A percentile compares a stretch with the other conserved stretches of the same genome.
These are phyloP conservation scores for Ciconia maguari DNA, from an alignment of 2,113 vertebrate species.

Conservation along the genomic window DNA sequence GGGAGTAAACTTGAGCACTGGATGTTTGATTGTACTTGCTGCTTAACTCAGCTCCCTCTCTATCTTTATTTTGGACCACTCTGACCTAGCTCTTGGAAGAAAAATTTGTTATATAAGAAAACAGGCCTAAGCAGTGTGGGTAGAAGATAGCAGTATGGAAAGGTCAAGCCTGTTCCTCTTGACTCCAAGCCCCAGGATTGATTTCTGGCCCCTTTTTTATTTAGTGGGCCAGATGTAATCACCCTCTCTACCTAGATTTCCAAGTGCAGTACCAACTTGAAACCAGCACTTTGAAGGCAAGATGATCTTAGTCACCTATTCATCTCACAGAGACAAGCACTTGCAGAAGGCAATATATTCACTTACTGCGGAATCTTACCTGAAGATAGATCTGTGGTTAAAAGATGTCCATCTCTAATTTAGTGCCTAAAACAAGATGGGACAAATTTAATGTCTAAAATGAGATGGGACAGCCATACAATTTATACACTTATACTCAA, in stretches of 20 bases:
- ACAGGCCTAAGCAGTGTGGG: not conserved
- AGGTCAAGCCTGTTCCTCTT: not conserved
- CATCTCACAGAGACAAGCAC: not conserved
- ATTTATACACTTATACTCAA: not conserved
- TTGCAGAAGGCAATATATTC: not conserved
- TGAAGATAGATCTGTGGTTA: not conserved
- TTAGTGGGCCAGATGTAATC: not conserved
- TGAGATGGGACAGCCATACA: not conserved
- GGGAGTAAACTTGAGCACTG: not conserved
- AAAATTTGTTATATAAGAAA: not conserved
- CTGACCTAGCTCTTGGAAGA: not conserved
- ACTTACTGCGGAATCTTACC: not conserved
- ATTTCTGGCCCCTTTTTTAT: not conserved
- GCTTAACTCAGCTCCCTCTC: not conserved
- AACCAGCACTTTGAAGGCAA: not conserved
- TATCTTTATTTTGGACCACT: not conserved
- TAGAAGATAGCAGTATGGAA: not conserved
- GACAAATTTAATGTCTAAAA: not conserved
- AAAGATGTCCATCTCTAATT: not conserved
- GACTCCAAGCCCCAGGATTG: not conserved
- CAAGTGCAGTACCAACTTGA: not conserved
- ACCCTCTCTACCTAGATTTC: not conserved
- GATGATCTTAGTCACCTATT: not conserved
- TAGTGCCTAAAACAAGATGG: not conserved
- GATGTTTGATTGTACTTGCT: not conserved